Evolutionary conservation across 2,888 invertebrate genomes (phyloP).

Genomic region (Eilema griseolum): DNA sequence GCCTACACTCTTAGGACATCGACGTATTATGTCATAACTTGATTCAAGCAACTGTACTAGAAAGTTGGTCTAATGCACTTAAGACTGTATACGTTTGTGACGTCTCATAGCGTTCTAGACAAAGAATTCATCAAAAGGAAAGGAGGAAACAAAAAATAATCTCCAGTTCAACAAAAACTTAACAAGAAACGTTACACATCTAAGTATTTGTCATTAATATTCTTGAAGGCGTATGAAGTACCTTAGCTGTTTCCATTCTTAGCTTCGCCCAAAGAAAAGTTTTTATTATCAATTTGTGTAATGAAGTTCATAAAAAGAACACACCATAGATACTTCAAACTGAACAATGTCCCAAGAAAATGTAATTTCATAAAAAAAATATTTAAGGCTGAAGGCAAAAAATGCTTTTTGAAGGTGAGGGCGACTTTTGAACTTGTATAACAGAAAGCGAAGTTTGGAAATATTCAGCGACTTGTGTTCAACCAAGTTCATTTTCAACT

Average conservation of each 20-base stretch:
- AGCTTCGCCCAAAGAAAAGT: background rate
- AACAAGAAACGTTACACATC: background rate
- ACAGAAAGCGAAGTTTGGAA: slow-evolving; percentile 11
- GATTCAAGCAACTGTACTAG: background rate
- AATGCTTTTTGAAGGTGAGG: slow-evolving; percentile 14
- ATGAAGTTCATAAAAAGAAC: slow-evolving; percentile 15
- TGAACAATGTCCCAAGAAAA: slow-evolving; percentile 14
- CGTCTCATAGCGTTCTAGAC: background rate
- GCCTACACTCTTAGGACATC: no score
- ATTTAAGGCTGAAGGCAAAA: background rate
- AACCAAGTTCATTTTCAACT: slow-evolving; percentile 9
- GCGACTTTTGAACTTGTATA: slow-evolving; percentile 11
- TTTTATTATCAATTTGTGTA: slow-evolving; percentile 5
- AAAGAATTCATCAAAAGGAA: background rate
- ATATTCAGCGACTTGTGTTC: slow-evolving; percentile 4
- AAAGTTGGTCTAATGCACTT: no score
- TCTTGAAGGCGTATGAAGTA: background rate
- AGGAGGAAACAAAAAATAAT: background rate
- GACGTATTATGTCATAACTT: background rate
- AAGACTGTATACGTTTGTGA: no score
- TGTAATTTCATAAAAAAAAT: slow-evolving; percentile 21
- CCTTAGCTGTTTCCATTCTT: background rate
- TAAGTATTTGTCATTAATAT: background rate
- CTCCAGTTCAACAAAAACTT: background rate
- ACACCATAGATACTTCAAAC: background rate